phyloP scores from a whole-genome alignment of 1,140 invertebrate genomes.

The Parapsyche elsis region DNA sequence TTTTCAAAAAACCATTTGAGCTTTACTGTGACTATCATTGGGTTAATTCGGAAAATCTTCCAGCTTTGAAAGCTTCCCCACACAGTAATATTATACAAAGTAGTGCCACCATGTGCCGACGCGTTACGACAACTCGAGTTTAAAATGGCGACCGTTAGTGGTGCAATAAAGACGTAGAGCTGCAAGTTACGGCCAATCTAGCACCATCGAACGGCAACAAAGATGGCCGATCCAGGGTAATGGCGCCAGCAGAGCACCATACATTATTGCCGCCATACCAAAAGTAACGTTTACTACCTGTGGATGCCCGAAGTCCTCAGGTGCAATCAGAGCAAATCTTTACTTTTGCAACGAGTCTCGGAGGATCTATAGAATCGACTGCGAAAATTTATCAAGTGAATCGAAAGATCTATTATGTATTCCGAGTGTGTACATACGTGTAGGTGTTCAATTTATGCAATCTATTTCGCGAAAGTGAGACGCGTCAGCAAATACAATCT shows the following conservation, averaged over 20 bases:
- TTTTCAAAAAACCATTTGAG: too few species aligned
- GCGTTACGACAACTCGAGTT: too few species aligned
- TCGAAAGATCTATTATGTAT: not conserved
- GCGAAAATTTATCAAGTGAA: too few species aligned
- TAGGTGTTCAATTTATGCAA: too few species aligned
- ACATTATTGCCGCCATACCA: conserved; percentile 2
- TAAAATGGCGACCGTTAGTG: conserved; percentile 13
- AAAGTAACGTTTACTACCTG: conserved; percentile 17
- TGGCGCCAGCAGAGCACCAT: not conserved
- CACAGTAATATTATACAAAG: too few species aligned
- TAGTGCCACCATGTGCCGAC: too few species aligned
- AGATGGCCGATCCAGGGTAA: not conserved
- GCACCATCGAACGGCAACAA: conserved; percentile 21
- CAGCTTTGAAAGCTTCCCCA: too few species aligned
- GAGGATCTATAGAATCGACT: not conserved
- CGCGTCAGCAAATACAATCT: not conserved
- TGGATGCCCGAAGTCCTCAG: too few species aligned
- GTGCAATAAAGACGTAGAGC: not conserved
- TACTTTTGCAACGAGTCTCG: not conserved
- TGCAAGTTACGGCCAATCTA: conserved; percentile 17
- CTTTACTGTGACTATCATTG: too few species aligned
- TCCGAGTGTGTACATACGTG: too few species aligned
- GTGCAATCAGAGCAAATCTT: too few species aligned
- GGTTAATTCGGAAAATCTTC: too few species aligned
- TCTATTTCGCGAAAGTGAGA: not conserved